phyloP scores from a whole-genome alignment of 2,797 vertebrate genomes.

The Catharus ustulatus region DNA sequence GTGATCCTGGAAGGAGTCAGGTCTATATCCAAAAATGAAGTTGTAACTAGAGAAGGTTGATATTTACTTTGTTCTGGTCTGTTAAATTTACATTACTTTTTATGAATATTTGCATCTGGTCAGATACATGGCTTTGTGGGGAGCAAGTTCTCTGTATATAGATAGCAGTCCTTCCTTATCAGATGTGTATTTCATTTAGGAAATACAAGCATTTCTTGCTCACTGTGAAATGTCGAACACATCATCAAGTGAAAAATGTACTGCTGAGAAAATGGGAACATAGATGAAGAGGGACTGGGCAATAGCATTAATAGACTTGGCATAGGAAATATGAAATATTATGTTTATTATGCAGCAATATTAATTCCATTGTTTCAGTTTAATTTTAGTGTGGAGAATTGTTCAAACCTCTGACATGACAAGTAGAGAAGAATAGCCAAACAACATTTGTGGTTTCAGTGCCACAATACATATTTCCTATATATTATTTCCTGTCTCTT shows the following conservation, averaged over 20 bases:
- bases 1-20: background rate
- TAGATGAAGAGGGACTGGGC: background rate
- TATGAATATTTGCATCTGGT: background rate
- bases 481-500: background rate
- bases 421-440: background rate
- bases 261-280: background rate
- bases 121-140: background rate
- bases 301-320: background rate
- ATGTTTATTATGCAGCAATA: background rate
- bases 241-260: background rate
- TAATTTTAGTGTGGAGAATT: background rate
- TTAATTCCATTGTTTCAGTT: background rate
- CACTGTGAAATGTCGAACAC: background rate
- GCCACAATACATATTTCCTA: background rate
- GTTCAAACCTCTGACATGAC: background rate
- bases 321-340: background rate
- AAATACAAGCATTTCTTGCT: background rate
- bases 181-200: background rate
- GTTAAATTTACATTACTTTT: background rate
- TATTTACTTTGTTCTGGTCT: background rate
- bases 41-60: background rate
- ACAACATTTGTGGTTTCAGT: background rate
- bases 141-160: background rate
- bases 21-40: background rate
- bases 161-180: background rate